Evolutionary conservation across 2,113 vertebrate genomes (phyloP).

Genomic region (Cephalopterus ornatus): DNA sequence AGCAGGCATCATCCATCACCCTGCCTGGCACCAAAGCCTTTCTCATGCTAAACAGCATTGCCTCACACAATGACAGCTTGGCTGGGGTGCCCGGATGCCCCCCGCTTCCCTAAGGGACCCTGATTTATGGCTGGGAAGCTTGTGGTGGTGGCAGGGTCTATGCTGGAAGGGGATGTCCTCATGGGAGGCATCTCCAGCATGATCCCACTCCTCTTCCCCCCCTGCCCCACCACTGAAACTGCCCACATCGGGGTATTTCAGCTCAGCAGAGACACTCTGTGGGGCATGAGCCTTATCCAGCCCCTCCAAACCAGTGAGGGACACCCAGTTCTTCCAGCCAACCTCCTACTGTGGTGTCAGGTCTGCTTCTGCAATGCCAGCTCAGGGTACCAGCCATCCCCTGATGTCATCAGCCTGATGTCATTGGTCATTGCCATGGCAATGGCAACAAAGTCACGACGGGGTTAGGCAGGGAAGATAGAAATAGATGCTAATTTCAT

Average conservation of each 20-base stretch:
- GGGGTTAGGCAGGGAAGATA: not conserved
- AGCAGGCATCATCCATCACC: slow-evolving; percentile 47
- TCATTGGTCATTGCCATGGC: not conserved
- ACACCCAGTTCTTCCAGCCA: not conserved
- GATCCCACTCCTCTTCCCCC: not conserved
- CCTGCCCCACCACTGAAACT: not conserved
- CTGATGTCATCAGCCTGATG: not conserved
- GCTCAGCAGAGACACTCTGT: not conserved
- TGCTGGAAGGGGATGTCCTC: not conserved
- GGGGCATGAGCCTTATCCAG: not conserved
- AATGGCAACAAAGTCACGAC: not conserved
- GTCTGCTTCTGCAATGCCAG: not conserved
- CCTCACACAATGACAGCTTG: slow-evolving; percentile 54
- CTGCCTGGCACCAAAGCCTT: slow-evolving; percentile 39
- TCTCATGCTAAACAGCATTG: slow-evolving; percentile 64
- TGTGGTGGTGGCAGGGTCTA: not conserved
- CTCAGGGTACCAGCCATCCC: not conserved
- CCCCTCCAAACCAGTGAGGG: not conserved
- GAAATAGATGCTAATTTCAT: not conserved
- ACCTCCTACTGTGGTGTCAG: not conserved
- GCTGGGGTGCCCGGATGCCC: slow-evolving; percentile 57
- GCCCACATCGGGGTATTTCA: not conserved
- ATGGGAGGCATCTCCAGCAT: not conserved
- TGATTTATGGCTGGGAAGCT: slow-evolving; percentile 67
- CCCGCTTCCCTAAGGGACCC: slow-evolving; percentile 12